These are phyloP conservation scores for Drosophila saltans DNA, from an alignment of 1,140 invertebrate species.

Conservation along the genomic window DNA sequence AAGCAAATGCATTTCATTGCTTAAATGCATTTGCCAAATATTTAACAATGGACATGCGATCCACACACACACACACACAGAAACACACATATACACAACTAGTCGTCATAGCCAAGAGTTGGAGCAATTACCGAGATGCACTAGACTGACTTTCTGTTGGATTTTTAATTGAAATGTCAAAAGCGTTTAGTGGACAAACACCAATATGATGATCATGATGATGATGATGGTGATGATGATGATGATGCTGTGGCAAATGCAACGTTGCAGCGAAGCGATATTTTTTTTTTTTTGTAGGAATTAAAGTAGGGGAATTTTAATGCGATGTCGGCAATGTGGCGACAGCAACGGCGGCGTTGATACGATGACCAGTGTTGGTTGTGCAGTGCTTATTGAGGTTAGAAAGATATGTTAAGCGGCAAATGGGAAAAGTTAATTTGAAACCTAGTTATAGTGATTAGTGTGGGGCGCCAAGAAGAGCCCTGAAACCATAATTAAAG, in stretches of 20 bases:
- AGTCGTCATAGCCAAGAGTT: conserved; percentile 30
- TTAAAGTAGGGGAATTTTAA: conserved; percentile 49
- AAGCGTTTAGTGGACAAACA: conserved; percentile 74
- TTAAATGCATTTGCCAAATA: conserved; percentile 63
- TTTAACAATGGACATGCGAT: conserved; percentile 50
- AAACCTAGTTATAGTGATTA: not conserved
- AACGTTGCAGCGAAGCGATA: conserved; percentile 8
- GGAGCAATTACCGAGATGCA: conserved; percentile 60
- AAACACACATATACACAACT: not conserved
- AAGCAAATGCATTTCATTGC: conserved; percentile 46
- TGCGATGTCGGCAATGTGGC: conserved; percentile 58
- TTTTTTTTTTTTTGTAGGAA: conserved; percentile 19
- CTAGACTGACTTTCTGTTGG: conserved; percentile 65
- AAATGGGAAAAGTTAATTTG: conserved; percentile 8
- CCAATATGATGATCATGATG: conserved; percentile 18
- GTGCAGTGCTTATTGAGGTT: conserved; percentile 67
- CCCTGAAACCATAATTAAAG: no score
- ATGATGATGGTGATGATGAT: conserved; percentile 27
- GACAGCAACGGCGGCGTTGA: conserved; percentile 4
- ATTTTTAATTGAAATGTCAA: conserved; percentile 81
- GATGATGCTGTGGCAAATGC: conserved; percentile 35
- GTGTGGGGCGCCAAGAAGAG: not conserved
- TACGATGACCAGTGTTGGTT: conserved; percentile 51
- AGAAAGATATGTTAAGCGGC: conserved; percentile 65
- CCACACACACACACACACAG: conserved; percentile 14